Base-by-base conservation (phyloP, 2,888 invertebrate genomes). In the Poecilobothrus nobilitatus region DNA sequence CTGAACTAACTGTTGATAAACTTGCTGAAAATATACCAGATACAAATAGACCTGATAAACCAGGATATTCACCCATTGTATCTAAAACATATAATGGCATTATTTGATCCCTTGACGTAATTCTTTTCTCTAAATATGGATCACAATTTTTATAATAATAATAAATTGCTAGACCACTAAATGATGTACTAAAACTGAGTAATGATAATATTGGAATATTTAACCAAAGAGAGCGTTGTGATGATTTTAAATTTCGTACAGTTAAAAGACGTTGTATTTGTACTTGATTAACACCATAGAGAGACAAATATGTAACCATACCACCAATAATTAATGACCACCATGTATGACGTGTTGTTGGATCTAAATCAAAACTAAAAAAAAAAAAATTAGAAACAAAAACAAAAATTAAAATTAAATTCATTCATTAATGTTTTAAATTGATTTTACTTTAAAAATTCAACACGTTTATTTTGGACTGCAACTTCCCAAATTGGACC, bases 1-100 rank as follows among this genome's bases (percentile, higher is more conserved):
- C 89, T 0, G 96, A 94, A 0, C 95, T 96, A 70, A 97, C 90
- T 0, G 95, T 95, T 65, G 95, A 95, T 12, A 96, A 84, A 0
- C 95, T 91, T 0, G 94, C 96, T 74, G 94, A 94, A 78, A 96
- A 95, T 71, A 97, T 91, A 4, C 95, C 91, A 6, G 95, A 92
- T 0, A 95, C 90, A 78, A 96, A 95, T 27, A 97, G 84, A 0
- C 97, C 97, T 0, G 94, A 88, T 22, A 97, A 77, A 0, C 95
- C 96, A 0, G 92, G 91, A 67, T 87, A 81, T 66, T 85, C 76
- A 0, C 86, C 83, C 89, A 95, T 88, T 0, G 87, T 87, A 72
- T 91, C 89, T 72, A 91, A 87, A 22, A 92, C 91, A 78, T 89
- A 92, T 68, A 87, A 84, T 0, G 92, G 91, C 90, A 92, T 89